phyloP scores from a whole-genome alignment of 92 coral and sea anemone genomes.

The Paragorgia papillata region DNA sequence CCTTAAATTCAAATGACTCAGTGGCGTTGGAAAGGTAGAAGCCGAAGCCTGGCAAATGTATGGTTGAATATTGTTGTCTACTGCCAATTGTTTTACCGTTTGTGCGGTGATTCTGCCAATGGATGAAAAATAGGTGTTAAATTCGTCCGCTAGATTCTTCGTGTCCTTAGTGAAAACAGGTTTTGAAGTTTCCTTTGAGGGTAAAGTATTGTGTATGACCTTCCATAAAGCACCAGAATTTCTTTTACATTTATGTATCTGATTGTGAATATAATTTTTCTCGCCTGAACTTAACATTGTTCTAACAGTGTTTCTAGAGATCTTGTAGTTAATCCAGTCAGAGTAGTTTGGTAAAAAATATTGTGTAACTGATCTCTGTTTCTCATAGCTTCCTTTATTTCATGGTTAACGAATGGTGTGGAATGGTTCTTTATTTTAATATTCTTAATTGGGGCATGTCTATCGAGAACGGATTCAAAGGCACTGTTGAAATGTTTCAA shows the following conservation, averaged over 20 bases:
- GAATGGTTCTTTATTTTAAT: constrained; percentile 6
- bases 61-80: no score
- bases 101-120: no score
- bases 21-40: no score
- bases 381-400: constrained; percentile 21
- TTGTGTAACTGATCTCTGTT: constrained; percentile 16
- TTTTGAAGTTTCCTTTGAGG: no score
- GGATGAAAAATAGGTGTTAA: no score
- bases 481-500: constrained; percentile 2
- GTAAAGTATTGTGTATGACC: constrained; percentile 4
- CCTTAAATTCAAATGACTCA: no score
- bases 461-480: background rate
- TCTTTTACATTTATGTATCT: background rate
- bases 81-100: no score
- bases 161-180: background rate
- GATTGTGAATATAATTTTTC: background rate
- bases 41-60: no score
- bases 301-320: constrained; percentile 17
- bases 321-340: constrained; percentile 9
- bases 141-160: background rate
- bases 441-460: constrained; percentile 28
- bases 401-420: constrained; percentile 3
- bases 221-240: constrained; percentile 14
- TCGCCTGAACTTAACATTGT: background rate
- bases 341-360: background rate